Conservation (phyloP, 2,888 invertebrate genomes). For the Agonopterix alstromeriana region DNA sequence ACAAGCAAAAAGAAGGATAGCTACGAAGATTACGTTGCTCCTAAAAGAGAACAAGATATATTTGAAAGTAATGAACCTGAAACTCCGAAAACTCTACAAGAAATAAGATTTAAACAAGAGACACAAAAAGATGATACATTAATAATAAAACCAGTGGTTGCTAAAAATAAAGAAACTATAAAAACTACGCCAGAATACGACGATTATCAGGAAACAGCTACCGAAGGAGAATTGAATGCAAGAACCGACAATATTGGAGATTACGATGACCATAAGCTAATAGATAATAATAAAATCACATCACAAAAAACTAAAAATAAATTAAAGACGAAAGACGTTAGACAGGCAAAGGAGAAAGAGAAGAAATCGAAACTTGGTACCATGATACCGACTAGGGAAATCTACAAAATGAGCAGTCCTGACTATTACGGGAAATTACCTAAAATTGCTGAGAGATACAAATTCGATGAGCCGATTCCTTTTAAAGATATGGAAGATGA, state of each 20-base stretch:
- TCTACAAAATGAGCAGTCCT: conserved; percentile 35
- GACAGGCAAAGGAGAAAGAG: background rate
- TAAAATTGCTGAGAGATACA: conserved; percentile 39
- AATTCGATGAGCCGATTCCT: conserved; percentile 52
- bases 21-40: conserved; percentile 47
- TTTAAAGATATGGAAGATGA: conserved; percentile 41
- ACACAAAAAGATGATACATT: background rate
- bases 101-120: background rate
- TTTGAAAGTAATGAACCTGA: conserved; percentile 16
- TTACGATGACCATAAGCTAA: conserved; percentile 9
- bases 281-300: background rate
- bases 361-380: conserved; percentile 19
- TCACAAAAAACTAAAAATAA: too few relatives aligned
- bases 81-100: background rate
- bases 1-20: conserved; percentile 29
- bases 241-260: conserved; percentile 27
- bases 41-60: conserved; percentile 25
- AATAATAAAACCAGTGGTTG: background rate
- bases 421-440: conserved; percentile 40
- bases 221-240: conserved; percentile 22
- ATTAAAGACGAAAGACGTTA: background rate
- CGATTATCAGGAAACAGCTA: background rate
- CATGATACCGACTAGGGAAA: conserved; percentile 32
- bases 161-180: too few relatives aligned
- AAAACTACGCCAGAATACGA: too few relatives aligned